These are phyloP conservation scores for Neocrepidodera transversa DNA, from an alignment of 2,888 invertebrate species.

Conservation along the genomic window DNA sequence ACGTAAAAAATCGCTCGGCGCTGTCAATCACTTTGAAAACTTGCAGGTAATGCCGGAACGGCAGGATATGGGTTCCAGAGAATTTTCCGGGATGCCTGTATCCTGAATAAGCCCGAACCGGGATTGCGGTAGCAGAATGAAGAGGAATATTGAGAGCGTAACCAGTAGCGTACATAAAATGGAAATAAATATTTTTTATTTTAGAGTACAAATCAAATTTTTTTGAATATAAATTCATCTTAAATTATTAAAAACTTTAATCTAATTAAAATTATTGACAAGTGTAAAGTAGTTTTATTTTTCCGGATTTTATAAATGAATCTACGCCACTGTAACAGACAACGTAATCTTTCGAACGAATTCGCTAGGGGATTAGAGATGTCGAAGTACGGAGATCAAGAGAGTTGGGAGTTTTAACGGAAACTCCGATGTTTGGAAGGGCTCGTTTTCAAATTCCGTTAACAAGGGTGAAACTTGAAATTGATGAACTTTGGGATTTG, in stretches of 20 bases:
- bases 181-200: too few species aligned
- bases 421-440: slow-evolving; percentile 19
- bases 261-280: too few species aligned
- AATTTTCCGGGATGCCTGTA: slow-evolving; percentile 27
- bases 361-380: slow-evolving; percentile 27
- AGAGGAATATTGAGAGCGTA: not conserved
- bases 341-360: slow-evolving; percentile 29
- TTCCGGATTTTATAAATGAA: too few species aligned
- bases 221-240: too few species aligned
- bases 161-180: not conserved
- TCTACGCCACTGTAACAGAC: slow-evolving; percentile 14
- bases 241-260: too few species aligned
- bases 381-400: slow-evolving; percentile 29
- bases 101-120: slow-evolving; percentile 24
- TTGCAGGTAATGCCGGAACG: slow-evolving; percentile 24
- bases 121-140: slow-evolving; percentile 23
- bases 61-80: slow-evolving; percentile 22
- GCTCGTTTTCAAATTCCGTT: slow-evolving; percentile 27
- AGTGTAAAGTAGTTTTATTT: too few species aligned
- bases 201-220: too few species aligned
- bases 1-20: slow-evolving; percentile 17
- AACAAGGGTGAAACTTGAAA: slow-evolving; percentile 25
- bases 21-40: slow-evolving; percentile 24
- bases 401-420: slow-evolving; percentile 24
- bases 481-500: slow-evolving; percentile 18